phyloP scores from a whole-genome alignment of 2,113 vertebrate species.

The Ceyx cyanopectus region DNA sequence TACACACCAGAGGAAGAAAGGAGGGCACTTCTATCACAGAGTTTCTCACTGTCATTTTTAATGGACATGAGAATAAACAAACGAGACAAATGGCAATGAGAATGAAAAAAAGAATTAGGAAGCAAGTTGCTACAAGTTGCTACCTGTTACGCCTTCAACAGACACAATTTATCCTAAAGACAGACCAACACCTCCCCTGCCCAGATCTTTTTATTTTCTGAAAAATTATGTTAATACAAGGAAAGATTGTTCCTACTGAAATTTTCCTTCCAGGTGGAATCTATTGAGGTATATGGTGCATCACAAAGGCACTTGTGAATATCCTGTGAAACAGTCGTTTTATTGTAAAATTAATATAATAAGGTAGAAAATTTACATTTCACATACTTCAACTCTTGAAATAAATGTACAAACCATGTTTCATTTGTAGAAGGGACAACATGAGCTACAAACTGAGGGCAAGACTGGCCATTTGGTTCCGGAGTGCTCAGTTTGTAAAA shows the following conservation, averaged over 20 bases:
- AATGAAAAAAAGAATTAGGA: neutral
- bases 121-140: neutral
- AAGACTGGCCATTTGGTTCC: neutral
- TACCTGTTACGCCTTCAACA: neutral
- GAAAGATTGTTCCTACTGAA: neutral
- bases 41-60: neutral
- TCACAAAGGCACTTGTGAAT: neutral
- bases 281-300: neutral
- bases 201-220: neutral
- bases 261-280: neutral
- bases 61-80: neutral
- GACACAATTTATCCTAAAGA: neutral
- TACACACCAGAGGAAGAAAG: neutral
- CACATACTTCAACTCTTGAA: neutral
- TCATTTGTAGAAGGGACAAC: neutral
- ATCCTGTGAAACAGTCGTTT: neutral
- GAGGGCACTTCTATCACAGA: neutral
- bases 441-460: neutral
- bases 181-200: neutral
- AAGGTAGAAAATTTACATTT: neutral
- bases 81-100: too few relatives aligned
- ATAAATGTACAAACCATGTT: conserved; percentile 17
- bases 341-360: conserved; percentile 17
- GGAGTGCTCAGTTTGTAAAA: neutral
- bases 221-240: neutral